Evolutionary conservation across 1,140 invertebrate genomes (phyloP).

Genomic region (Phymorhynchus buccinoides): DNA sequence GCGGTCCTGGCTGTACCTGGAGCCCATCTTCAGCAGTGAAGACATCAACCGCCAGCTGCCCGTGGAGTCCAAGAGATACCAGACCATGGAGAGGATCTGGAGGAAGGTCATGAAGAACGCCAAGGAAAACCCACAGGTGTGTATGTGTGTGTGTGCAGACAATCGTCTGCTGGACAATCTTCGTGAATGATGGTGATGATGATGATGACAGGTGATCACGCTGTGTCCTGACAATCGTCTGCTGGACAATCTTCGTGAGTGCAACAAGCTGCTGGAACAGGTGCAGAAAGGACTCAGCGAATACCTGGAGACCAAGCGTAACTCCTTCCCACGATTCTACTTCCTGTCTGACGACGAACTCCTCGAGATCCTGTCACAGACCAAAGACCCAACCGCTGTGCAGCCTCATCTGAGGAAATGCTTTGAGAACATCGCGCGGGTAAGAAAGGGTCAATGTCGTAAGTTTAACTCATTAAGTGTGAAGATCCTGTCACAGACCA

Average conservation of each 20-base stretch:
- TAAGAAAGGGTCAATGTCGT: conserved; percentile 59
- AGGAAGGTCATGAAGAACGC: conserved; percentile 82
- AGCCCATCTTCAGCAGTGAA: conserved; percentile 75
- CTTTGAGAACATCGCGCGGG: conserved; percentile 84
- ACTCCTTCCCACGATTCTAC: conserved; percentile 86
- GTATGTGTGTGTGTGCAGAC: conserved; percentile 23
- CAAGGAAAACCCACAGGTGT: conserved; percentile 80
- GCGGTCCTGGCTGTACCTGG: conserved; percentile 77
- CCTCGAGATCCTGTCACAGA: conserved; percentile 87
- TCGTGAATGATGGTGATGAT: not conserved
- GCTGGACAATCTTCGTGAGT: conserved; percentile 81
- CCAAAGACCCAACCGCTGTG: conserved; percentile 85
- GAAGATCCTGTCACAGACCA: conserved; percentile 87
- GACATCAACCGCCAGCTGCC: conserved; percentile 80
- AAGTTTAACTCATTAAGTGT: too few species aligned
- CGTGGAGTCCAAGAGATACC: conserved; percentile 84
- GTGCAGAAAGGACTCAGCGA: conserved; percentile 83
- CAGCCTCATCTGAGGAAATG: conserved; percentile 87
- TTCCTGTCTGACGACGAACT: conserved; percentile 92
- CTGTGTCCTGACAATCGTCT: conserved; percentile 75
- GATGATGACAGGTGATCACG: conserved; percentile 69
- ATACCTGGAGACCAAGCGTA: conserved; percentile 88
- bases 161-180: too few species aligned
- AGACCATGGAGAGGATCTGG: conserved; percentile 85
- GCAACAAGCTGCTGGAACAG: conserved; percentile 79